Percentiles rank a stretch among this genome's conserved stretches.
Conservation (phyloP, 2,113 vertebrate species). For the Eurypyga helias region DNA sequence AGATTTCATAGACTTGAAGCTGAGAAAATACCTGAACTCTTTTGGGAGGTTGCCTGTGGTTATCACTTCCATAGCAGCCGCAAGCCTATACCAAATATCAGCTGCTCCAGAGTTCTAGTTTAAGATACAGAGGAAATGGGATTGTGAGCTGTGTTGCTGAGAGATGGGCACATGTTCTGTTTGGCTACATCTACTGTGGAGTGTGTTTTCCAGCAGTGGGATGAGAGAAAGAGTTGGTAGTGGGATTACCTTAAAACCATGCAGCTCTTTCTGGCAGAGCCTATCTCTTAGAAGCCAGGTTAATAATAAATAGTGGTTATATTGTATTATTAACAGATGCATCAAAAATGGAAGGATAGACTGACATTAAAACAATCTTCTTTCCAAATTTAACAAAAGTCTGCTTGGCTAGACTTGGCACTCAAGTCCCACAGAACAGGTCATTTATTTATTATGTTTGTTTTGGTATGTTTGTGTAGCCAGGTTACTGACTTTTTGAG, state of each 20-base stretch:
- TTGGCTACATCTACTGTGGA: not conserved
- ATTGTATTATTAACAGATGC: not conserved
- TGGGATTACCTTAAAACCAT: not conserved
- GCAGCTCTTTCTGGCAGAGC: not conserved
- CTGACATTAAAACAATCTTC: not conserved
- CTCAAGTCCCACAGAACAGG: not conserved
- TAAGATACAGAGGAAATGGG: not conserved
- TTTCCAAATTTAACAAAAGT: not conserved
- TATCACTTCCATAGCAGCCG: not conserved
- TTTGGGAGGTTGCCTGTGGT: not conserved
- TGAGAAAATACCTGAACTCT: not conserved
- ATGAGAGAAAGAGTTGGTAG: not conserved
- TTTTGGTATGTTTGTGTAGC: conserved; percentile 8
- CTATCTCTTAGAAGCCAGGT: not conserved
- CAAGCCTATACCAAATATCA: not conserved
- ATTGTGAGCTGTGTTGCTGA: not conserved
- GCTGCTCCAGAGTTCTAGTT: not conserved
- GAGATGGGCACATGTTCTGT: not conserved
- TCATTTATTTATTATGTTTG: not conserved
- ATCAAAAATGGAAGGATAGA: not conserved
- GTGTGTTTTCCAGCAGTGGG: not conserved
- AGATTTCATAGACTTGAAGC: not conserved
- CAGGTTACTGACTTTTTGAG: not conserved
- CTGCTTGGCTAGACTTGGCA: not conserved
- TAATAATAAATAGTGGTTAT: not conserved